Base-by-base conservation (phyloP, 2,888 invertebrate genomes). In the Blastobasis adustella region DNA sequence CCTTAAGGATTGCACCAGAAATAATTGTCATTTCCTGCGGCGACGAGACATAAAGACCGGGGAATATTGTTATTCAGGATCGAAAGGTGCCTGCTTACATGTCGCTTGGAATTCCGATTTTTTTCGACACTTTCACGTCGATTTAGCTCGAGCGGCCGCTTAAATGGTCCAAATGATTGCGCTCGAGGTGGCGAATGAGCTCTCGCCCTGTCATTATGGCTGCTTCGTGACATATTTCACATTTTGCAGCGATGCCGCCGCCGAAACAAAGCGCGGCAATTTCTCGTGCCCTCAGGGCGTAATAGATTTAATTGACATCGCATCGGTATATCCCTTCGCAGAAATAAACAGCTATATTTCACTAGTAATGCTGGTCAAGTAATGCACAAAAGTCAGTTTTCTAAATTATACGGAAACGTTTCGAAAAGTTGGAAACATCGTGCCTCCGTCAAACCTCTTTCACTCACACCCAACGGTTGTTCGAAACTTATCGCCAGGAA, bases 1-100 rank as follows among this genome's bases (percentile, higher is more conserved):
- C 75, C 75, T 73, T 75, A 76, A 75, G 77, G 80, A 79, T 73
- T 79, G 77, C 69, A 76, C 77, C 81, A 81, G 78, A 83, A 82
- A 86, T 89, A 89, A 89, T 89, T 85, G 86, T 89, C 86, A 87
- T 88, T 87, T 89, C 89, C 89, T 89, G 89, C 82, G 86, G 87
- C 81, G 71, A 71, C 60, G 68, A 62, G 66, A 72, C 66, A 69
- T 69, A 69, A 69, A 69, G 66, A 62, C 64, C 62, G 55, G 51
- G 48, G 60, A 64, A 66, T 64, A 67, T 65, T 68, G 59, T 69
- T 68, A 67, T 65, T 65, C 57, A 56, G 61, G 61, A 56, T 61
- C 60, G 62, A 58, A 58, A 57, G 58, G 58, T 55, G 58, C 54
- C 54, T 58, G 37, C 37, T 38, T 23, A 45, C 61, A 58, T 65